Conservation (phyloP, 2,113 vertebrate genomes). For the Chiloscyllium plagiosum region DNA sequence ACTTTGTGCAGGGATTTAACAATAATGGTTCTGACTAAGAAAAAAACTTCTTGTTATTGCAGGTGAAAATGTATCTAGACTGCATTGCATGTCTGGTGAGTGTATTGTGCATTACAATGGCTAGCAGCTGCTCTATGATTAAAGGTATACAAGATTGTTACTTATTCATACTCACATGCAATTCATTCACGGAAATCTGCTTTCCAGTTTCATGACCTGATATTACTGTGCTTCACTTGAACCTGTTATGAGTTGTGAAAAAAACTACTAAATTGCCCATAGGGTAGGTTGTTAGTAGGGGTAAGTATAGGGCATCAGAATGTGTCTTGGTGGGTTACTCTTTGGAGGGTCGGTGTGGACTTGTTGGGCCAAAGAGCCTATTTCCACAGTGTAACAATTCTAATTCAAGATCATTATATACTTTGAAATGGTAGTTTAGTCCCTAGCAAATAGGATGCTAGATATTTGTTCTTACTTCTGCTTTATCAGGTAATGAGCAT, state of each 20-base stretch:
- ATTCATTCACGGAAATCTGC: not conserved
- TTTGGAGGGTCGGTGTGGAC: too few relatives aligned
- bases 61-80: slow-evolving; percentile 27
- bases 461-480: too few relatives aligned
- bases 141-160: not conserved
- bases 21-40: slow-evolving; percentile 6
- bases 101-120: not conserved
- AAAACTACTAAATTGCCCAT: not conserved
- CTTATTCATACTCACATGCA: not conserved
- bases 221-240: not conserved
- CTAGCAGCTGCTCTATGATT: not conserved
- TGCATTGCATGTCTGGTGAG: not conserved
- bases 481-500: too few relatives aligned
- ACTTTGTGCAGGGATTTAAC: not conserved
- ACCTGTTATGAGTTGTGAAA: not conserved
- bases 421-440: not conserved
- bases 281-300: too few relatives aligned
- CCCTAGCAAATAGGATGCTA: not conserved
- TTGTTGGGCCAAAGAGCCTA: too few relatives aligned
- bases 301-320: too few relatives aligned
- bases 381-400: too few relatives aligned
- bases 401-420: not conserved
- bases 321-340: too few relatives aligned
- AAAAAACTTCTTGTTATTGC: not conserved
- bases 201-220: not conserved